Evolutionary conservation across 2,113 vertebrate species (phyloP).

Genomic region (Mastomys coucha): DNA sequence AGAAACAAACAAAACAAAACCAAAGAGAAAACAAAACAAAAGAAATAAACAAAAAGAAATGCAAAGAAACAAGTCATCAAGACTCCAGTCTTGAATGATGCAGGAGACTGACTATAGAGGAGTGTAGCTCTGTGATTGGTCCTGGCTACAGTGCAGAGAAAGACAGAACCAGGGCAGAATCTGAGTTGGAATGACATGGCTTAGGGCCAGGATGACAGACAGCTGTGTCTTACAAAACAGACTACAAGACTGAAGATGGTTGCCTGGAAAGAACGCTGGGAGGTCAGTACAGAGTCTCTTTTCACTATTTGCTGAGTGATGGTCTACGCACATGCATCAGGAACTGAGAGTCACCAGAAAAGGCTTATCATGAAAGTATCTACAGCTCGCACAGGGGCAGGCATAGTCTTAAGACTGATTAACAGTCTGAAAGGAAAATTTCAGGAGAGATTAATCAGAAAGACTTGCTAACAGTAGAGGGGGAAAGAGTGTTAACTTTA

Average conservation of each 20-base stretch:
- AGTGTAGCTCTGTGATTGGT: neutral
- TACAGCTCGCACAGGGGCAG: neutral
- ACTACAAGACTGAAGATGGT: neutral
- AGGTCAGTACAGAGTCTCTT: neutral
- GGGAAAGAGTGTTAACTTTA: neutral
- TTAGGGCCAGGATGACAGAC: neutral
- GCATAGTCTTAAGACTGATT: neutral
- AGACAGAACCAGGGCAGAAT: neutral
- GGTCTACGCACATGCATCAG: neutral
- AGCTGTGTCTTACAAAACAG: neutral
- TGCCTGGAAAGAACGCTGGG: neutral
- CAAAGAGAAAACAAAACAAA: neutral
- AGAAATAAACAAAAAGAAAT: neutral
- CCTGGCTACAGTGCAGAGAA: neutral
- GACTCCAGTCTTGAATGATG: neutral
- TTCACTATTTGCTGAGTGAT: neutral
- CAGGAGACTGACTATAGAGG: neutral
- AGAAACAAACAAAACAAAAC: neutral
- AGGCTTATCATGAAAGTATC: neutral
- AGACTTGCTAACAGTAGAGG: neutral
- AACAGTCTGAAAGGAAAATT: neutral
- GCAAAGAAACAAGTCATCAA: neutral
- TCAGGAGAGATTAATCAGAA: conserved; percentile 2
- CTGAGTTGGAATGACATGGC: neutral
- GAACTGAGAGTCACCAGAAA: neutral